These are phyloP conservation scores for Spodoptera littoralis DNA, from an alignment of 2,888 invertebrate genomes.

Conservation along the genomic window DNA sequence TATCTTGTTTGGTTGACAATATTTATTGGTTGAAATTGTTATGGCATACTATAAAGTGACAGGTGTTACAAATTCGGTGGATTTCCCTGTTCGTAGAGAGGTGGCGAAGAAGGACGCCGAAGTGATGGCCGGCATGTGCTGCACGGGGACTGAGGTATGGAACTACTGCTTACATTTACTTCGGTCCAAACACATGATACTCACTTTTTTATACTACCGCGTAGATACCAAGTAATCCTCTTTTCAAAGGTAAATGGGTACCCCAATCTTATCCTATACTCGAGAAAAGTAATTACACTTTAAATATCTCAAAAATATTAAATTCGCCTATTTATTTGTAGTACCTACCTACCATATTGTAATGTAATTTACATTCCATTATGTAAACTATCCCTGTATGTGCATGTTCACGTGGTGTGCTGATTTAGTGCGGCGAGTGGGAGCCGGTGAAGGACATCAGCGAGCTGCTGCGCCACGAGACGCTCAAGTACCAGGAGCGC, in stretches of 20 bases:
- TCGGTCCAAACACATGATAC: conserved; percentile 75
- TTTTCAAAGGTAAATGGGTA: too few relatives aligned
- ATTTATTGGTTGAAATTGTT: too few relatives aligned
- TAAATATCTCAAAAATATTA: too few relatives aligned
- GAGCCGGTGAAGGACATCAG: conserved; percentile 76
- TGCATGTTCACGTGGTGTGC: conserved; percentile 35
- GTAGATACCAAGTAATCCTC: too few relatives aligned
- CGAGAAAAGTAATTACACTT: too few relatives aligned
- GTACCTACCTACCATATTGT: too few relatives aligned
- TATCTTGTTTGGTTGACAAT: too few relatives aligned
- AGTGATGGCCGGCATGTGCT: conserved; percentile 75
- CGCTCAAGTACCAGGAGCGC: conserved; percentile 67
- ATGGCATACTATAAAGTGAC: conserved; percentile 3
- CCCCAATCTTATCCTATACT: too few relatives aligned
- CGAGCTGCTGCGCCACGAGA: conserved; percentile 62
- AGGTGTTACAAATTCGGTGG: conserved; percentile 27
- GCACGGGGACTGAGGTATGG: conserved; percentile 71
- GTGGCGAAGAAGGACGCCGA: conserved; percentile 74
- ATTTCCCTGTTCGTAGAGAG: conserved; percentile 64
- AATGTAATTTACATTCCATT: too few relatives aligned
- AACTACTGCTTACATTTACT: conserved; percentile 9
- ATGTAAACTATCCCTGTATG: conserved; percentile 17
- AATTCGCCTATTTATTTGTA: too few relatives aligned
- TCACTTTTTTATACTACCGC: background rate
- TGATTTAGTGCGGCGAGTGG: conserved; percentile 73